These are phyloP conservation scores for Gallirallus australis DNA, from an alignment of 2,797 vertebrate species.

Conservation along the genomic window DNA sequence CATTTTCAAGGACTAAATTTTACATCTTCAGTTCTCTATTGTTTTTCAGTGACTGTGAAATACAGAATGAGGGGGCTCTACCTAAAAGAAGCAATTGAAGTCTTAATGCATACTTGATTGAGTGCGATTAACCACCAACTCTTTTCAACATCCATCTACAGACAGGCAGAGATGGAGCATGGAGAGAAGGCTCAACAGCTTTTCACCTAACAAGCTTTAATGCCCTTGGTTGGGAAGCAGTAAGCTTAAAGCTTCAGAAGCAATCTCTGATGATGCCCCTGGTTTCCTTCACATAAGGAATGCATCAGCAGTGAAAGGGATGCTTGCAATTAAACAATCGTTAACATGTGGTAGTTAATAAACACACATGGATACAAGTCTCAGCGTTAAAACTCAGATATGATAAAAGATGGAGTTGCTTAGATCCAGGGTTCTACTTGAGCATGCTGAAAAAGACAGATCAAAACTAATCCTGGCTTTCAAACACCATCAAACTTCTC, in stretches of 20 bases:
- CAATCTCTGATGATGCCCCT: not conserved
- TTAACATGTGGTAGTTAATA: not conserved
- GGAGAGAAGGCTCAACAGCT: not conserved
- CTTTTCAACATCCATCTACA: not conserved
- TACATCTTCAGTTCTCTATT: not conserved
- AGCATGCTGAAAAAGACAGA: not conserved
- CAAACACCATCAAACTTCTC: not conserved
- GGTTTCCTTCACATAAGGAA: not conserved
- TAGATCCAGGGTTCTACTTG: not conserved
- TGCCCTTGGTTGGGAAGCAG: not conserved
- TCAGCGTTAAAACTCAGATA: not conserved
- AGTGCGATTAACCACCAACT: not conserved
- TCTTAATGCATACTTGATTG: not conserved
- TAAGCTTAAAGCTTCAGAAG: not conserved
- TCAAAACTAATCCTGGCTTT: not conserved
- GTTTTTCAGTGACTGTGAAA: not conserved
- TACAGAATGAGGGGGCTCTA: not conserved
- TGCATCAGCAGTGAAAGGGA: not conserved
- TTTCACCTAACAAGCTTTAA: not conserved
- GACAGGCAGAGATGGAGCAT: not conserved
- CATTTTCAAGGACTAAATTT: not conserved
- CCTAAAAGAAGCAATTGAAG: not conserved
- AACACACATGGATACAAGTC: not conserved
- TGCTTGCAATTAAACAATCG: not conserved
- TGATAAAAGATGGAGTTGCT: not conserved